Evolutionary conservation across 2,888 invertebrate species (phyloP).

Genomic region (Andrena bicolor): DNA sequence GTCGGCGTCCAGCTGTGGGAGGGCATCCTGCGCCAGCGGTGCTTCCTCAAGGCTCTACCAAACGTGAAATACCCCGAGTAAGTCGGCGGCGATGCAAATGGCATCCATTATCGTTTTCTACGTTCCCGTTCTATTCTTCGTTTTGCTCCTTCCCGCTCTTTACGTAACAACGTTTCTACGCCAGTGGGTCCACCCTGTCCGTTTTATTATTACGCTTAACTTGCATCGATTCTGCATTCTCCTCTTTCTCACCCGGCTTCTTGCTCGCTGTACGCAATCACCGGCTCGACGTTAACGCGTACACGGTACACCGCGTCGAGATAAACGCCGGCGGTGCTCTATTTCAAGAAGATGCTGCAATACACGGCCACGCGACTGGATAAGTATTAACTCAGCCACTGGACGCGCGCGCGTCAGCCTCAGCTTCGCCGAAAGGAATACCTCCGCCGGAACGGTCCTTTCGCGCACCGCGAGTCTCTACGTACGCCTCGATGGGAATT

Average conservation of each 20-base stretch:
- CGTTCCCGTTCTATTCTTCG: slow-evolving; percentile 2
- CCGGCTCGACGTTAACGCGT: slow-evolving; percentile 39
- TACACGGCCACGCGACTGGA: slow-evolving; percentile 36
- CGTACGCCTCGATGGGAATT: neutral
- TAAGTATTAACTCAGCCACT: slow-evolving; percentile 33
- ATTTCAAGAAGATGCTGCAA: slow-evolving; percentile 61
- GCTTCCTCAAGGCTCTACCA: slow-evolving; percentile 92
- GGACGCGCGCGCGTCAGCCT: neutral
- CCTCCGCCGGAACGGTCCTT: neutral
- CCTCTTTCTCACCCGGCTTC: slow-evolving; percentile 15
- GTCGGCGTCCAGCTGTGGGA: slow-evolving; percentile 99
- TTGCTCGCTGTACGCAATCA: slow-evolving; percentile 16
- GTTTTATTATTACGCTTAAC: slow-evolving; percentile 46
- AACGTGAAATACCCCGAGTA: slow-evolving; percentile 91
- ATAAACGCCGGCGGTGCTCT: slow-evolving; percentile 48
- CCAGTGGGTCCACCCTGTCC: slow-evolving; percentile 10
- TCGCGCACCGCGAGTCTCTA: neutral
- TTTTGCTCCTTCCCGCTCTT: neutral
- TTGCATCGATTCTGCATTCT: slow-evolving; percentile 42
- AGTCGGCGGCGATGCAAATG: slow-evolving; percentile 84
- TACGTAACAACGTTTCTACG: neutral
- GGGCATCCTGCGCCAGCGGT: slow-evolving; percentile 97
- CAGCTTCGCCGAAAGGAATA: neutral
- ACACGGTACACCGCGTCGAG: slow-evolving; percentile 29
- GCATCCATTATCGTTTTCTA: slow-evolving; percentile 11